Percentiles rank a stretch among this genome's conserved stretches.
These are phyloP conservation scores for Peromyscus aztecus DNA, from an alignment of 2,797 vertebrate genomes.

Conservation along the genomic window DNA sequence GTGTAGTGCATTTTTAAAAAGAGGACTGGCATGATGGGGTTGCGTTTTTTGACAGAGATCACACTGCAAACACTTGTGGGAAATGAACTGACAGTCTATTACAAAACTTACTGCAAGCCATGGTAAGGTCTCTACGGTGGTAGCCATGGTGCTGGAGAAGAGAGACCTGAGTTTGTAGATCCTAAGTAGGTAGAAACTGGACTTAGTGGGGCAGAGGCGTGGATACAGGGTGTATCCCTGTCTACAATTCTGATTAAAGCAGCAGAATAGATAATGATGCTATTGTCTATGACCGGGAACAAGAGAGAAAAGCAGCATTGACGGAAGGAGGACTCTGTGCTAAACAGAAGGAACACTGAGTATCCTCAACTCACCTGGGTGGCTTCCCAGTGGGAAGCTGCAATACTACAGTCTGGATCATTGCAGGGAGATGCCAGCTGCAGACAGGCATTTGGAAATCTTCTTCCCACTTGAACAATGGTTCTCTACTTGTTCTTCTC, in stretches of 20 bases:
- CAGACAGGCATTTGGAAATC: background rate
- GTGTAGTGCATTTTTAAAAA: background rate
- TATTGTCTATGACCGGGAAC: background rate
- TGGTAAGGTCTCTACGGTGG: background rate
- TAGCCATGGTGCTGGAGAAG: background rate
- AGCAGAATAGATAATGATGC: background rate
- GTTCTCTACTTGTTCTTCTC: background rate
- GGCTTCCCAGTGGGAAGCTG: background rate
- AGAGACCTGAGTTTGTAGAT: background rate
- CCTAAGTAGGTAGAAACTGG: background rate
- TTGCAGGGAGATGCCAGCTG: background rate
- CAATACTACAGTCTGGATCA: background rate
- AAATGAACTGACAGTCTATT: conserved; percentile 44
- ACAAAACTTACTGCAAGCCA: background rate
- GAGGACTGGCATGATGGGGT: background rate
- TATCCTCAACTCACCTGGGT: background rate
- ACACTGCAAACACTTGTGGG: background rate
- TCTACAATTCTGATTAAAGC: background rate
- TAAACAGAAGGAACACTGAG: background rate
- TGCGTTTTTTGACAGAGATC: conserved; percentile 66
- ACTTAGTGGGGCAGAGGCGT: background rate
- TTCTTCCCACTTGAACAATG: background rate
- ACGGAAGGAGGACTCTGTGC: background rate
- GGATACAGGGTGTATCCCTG: background rate
- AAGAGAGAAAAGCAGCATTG: background rate